Base-by-base conservation (phyloP, 1,140 invertebrate species). In the Palaemon carinicauda region DNA sequence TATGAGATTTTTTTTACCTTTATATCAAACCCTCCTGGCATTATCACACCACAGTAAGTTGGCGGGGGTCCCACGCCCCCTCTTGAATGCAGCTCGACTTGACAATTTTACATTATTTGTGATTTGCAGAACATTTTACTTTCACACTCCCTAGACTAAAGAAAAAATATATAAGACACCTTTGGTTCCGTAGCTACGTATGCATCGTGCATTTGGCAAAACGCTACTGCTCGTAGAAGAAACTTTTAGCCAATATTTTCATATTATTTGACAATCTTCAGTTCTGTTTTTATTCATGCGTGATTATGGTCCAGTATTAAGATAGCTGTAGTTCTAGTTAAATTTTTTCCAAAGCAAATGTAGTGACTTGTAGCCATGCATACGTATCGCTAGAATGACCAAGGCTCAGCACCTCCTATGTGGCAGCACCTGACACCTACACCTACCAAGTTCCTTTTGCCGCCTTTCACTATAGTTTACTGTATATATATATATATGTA, bases 291-390 rank as follows among this genome's bases (percentile, higher is more conserved):
- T 41, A 41, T 41, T 41, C 41, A 41, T 41, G 41, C 41, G 41
- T 41, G 41, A 41, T 41, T 41, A 41, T 41, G 41, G 41, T 41
- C 41, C 41, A 41, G 41, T 41, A 41, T 41, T 80, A 54, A 29
- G 27, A 60, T 56, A 80, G 78, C 56, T 17, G 52, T 80, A 80
- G 78, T 80, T 60, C 19, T 80, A 80, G 78, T 56, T 27, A 15
- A 69, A 15, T 27, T 60, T 60, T 52, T 80, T 41, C 33, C 53
- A 33, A 80, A 56, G 78, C 78, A 80, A 41, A 80, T 80, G 78
- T 80, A 80, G 78, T 80, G 78, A 80, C 54, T 60, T 80, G 78
- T 80, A 60, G 78, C 78, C 78, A 33, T 80, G 78, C 78, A 80
- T 80, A 80, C 78, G 78, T 60, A 41, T 31, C 33, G 78, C 78